These are phyloP conservation scores for Drosophila bipectinata DNA, from an alignment of 1,140 invertebrate genomes.

Conservation along the genomic window DNA sequence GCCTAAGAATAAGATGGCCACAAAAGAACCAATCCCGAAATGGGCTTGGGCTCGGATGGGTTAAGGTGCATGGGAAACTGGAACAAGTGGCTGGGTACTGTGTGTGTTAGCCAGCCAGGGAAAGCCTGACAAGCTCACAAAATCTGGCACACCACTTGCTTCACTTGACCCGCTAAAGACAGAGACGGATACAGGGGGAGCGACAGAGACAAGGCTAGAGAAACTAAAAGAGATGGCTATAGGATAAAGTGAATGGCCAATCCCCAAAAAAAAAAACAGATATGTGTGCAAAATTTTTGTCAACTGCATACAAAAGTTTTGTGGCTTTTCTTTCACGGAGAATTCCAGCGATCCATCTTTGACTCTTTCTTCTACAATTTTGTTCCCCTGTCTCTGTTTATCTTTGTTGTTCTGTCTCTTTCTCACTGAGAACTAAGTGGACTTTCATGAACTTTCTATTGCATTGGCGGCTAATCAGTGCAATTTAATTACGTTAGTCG, in stretches of 20 bases:
- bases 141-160: conserved; percentile 80
- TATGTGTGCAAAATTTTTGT: conserved; percentile 60
- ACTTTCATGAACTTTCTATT: conserved; percentile 59
- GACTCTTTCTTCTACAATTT: neutral
- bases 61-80: conserved; percentile 82
- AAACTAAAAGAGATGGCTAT: conserved; percentile 25
- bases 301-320: conserved; percentile 46
- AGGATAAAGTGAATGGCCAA: conserved; percentile 63
- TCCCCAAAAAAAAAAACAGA: conserved; percentile 22
- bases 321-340: conserved; percentile 26
- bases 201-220: conserved; percentile 9
- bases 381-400: neutral
- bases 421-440: conserved; percentile 61
- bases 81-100: conserved; percentile 66
- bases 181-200: neutral
- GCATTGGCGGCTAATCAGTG: conserved; percentile 70
- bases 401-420: conserved; percentile 1
- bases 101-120: conserved; percentile 44
- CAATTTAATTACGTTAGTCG: conserved; percentile 71
- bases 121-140: conserved; percentile 73
- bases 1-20: conserved; percentile 12
- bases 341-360: conserved; percentile 4
- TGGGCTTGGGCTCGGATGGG: conserved; percentile 68
- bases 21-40: conserved; percentile 55
- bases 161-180: conserved; percentile 60